phyloP scores from a whole-genome alignment of 2,113 vertebrate species.

The Oncorhynchus tshawytscha region DNA sequence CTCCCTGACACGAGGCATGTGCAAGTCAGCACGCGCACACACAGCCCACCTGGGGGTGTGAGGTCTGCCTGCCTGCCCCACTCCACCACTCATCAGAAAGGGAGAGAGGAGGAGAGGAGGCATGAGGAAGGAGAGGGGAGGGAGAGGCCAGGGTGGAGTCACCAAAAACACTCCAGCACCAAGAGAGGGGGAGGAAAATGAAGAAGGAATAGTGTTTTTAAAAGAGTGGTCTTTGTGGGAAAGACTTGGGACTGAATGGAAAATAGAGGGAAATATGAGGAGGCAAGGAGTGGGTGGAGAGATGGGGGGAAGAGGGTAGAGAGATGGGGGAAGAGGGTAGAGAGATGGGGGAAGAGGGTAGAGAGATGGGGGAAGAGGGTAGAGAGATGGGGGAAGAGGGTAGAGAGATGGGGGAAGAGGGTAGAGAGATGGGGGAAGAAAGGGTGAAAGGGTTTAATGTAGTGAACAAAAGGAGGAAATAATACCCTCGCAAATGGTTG shows the following conservation, averaged over 20 bases:
- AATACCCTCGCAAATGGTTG: neutral
- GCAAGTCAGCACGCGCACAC: constrained; percentile 64
- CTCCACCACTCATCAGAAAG: constrained; percentile 52
- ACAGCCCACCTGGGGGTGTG: constrained; percentile 58
- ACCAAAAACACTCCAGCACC: neutral
- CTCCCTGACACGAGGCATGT: constrained; percentile 71
- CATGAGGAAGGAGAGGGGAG: constrained; percentile 6
- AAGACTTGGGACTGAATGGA: constrained; percentile 13
- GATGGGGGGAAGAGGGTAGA: neutral
- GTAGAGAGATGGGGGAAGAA: too few species aligned
- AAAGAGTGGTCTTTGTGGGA: constrained; percentile 61
- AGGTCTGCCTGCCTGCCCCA: neutral
- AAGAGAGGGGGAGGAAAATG: neutral
- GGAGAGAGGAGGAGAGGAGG: constrained; percentile 41
- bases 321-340: too few species aligned
- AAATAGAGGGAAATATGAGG: constrained; percentile 23
- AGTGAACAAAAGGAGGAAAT: neutral
- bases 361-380: neutral
- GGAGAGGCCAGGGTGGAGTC: constrained; percentile 50
- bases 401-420: neutral
- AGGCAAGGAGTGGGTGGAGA: constrained; percentile 1
- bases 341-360: neutral
- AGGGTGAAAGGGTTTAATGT: too few species aligned
- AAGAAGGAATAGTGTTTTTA: neutral
- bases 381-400: neutral